A percentile compares a stretch with the other conserved stretches of the same genome.
Conservation (phyloP, 2,888 invertebrate genomes). For the Conistra vaccinii region DNA sequence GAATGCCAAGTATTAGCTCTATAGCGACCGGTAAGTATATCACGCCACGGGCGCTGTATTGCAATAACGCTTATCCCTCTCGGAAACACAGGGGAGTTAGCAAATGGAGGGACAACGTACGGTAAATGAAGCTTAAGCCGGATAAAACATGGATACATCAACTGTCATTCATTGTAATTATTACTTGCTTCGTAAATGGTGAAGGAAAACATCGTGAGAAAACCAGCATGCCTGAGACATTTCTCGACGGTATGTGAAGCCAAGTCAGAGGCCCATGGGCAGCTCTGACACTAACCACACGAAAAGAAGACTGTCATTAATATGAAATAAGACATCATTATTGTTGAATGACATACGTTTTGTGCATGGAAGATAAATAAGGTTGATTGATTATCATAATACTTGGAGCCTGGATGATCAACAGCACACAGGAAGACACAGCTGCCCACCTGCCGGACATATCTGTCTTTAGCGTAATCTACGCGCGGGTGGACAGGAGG, state of each 20-base stretch:
- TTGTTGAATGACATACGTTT: background rate
- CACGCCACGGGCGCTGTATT: constrained; percentile 32
- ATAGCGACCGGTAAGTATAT: constrained; percentile 55
- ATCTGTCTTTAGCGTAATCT: background rate
- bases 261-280: too few species aligned
- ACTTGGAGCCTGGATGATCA: background rate
- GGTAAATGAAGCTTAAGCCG: background rate
- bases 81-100: constrained; percentile 13
- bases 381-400: background rate
- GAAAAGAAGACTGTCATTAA: background rate
- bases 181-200: too few species aligned
- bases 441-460: background rate
- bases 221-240: too few species aligned
- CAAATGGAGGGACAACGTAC: constrained; percentile 16
- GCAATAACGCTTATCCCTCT: constrained; percentile 56
- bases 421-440: background rate
- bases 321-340: background rate
- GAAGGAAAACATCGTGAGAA: too few species aligned
- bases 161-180: too few species aligned
- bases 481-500: background rate
- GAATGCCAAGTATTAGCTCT: constrained; percentile 45
- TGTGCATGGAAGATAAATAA: background rate
- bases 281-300: too few species aligned
- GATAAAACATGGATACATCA: background rate
- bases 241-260: too few species aligned